Evolutionary conservation across 2,888 invertebrate genomes (phyloP).

Genomic region (Hemicrepidius hirtus): DNA sequence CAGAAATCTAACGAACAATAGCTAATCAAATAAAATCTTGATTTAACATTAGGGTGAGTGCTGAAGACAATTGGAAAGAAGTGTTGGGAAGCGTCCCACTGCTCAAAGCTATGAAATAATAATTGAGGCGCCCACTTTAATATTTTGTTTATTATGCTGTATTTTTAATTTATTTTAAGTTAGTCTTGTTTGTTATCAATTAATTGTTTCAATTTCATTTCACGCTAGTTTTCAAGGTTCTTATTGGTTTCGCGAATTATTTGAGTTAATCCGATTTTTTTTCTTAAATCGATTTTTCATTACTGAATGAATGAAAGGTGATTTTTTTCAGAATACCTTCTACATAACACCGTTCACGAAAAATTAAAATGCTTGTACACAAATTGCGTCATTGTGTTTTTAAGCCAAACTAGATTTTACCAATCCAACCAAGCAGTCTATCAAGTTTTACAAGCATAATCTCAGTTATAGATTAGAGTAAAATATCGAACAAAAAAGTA

Average conservation of each 20-base stretch:
- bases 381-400: constrained; percentile 1
- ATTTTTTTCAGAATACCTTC: neutral
- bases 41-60: too few species aligned
- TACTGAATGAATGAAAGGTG: too few species aligned
- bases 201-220: neutral
- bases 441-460: neutral
- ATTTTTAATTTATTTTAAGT: neutral
- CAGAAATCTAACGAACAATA: too few species aligned
- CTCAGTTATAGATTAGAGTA: neutral
- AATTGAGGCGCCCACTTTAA: too few species aligned
- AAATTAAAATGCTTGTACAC: constrained; percentile 3
- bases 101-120: too few species aligned
- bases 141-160: neutral
- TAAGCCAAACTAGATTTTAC: constrained; percentile 4
- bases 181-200: neutral
- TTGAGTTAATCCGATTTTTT: too few species aligned
- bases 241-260: too few species aligned
- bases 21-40: too few species aligned
- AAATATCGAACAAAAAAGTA: constrained; percentile 25
- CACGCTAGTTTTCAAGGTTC: neutral
- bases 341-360: constrained; percentile 1
- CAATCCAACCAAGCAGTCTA: constrained; percentile 9
- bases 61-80: too few species aligned
- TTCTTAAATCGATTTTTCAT: too few species aligned
- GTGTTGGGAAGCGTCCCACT: too few species aligned